phyloP scores from a whole-genome alignment of 2,113 vertebrate genomes.

The Ursus arctos region DNA sequence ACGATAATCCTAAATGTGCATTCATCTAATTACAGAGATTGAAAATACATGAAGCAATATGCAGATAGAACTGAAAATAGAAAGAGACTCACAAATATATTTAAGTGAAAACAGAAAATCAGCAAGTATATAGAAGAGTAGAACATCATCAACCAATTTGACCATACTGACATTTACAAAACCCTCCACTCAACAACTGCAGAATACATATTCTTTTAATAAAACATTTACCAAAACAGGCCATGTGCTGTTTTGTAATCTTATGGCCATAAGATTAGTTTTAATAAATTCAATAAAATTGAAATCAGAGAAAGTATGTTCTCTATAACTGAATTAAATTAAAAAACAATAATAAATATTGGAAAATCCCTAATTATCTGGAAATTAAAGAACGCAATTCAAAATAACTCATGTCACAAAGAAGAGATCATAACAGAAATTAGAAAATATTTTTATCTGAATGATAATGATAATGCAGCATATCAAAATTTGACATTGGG shows the following conservation, averaged over 20 bases:
- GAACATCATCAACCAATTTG: slow-evolving; percentile 4
- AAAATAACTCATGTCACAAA: slow-evolving; percentile 41
- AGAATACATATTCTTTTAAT: neutral
- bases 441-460: slow-evolving; percentile 51
- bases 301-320: neutral
- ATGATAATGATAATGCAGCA: slow-evolving; percentile 15
- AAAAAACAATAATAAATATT: neutral
- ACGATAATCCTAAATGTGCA: neutral
- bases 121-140: neutral
- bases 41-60: slow-evolving; percentile 26
- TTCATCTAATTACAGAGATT: neutral
- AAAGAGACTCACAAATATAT: neutral
- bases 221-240: neutral
- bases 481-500: slow-evolving; percentile 6
- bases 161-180: neutral
- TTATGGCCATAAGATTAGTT: neutral
- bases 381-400: slow-evolving; percentile 34
- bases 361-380: neutral
- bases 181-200: neutral
- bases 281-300: neutral
- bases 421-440: slow-evolving; percentile 2
- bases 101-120: slow-evolving; percentile 2
- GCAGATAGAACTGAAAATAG: neutral
- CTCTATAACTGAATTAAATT: slow-evolving; percentile 26
- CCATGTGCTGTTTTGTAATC: neutral